phyloP scores from a whole-genome alignment of 2,113 vertebrate genomes.

The Gavialis gangeticus region DNA sequence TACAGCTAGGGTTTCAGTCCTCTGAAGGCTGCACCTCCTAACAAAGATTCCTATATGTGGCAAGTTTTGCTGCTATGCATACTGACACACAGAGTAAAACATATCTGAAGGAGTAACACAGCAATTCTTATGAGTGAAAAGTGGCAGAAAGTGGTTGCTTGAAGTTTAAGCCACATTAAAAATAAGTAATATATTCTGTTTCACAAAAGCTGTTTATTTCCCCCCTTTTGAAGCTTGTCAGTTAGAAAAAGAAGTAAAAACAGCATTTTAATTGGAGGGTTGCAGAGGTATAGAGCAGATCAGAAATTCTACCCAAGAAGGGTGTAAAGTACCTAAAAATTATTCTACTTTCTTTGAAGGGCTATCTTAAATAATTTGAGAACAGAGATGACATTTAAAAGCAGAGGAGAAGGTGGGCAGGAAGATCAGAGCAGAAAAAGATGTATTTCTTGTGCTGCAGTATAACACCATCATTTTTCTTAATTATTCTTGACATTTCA shows the following conservation, averaged over 20 bases:
- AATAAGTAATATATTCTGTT: neutral
- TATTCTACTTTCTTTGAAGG: conserved; percentile 62
- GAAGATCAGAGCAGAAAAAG: conserved; percentile 60
- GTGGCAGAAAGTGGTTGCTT: neutral
- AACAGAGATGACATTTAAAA: conserved; percentile 71
- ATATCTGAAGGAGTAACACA: neutral
- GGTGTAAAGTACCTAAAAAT: conserved; percentile 60
- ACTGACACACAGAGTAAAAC: neutral
- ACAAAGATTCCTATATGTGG: neutral
- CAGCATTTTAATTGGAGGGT: neutral
- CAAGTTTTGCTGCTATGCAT: neutral
- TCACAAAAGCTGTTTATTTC: neutral
- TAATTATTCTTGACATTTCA: conserved; percentile 81
- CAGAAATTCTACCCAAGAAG: conserved; percentile 37
- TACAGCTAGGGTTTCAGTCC: too few relatives aligned
- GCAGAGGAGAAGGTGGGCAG: conserved; percentile 57
- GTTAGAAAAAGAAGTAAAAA: neutral
- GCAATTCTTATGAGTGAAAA: neutral
- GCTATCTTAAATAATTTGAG: conserved; percentile 70
- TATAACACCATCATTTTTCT: conserved; percentile 77
- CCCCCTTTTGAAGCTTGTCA: neutral
- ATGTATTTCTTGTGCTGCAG: conserved; percentile 69
- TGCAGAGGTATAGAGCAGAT: conserved; percentile 10
- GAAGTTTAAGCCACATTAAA: neutral
- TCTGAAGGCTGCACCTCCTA: too few relatives aligned